Evolutionary conservation across 2,113 vertebrate species (phyloP), one percentile per base, ranked within the genome.

Genomic region (Siniperca chuatsi): DNA sequence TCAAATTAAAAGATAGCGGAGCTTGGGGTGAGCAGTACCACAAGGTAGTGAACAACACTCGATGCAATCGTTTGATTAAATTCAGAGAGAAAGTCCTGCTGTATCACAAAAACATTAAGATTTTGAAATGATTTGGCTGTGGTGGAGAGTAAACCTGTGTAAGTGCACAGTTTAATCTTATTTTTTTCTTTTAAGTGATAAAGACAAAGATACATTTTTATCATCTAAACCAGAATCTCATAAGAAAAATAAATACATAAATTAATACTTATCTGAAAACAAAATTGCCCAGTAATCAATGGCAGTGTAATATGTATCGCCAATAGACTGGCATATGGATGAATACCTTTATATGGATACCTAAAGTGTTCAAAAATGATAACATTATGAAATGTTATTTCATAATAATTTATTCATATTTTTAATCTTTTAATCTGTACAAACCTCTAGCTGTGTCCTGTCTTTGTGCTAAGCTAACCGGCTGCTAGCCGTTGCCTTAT

Each of bases 1-100:
- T 87, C 68, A 91, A 82, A 83, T 71, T 82, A 85, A 90, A 40
- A 84, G 37, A 9, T 9, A 9, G 9, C n/a, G 8, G n/a, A 0
- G 4, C 16, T 8, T 6, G 3, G 4, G n/a, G 5, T 25, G 40
- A 50, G 35, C 16, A 6, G 4, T 25, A 44, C 15, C 23, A 42
- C 33, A 54, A 44, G 7, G 10, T 6, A 6, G 33, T 15, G 13
- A 40, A 66, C 52, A n/a, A 25, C 4, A 7, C 3, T 8, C 8
- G 10, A 20, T 29, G n/a, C 29, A 35, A 12, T 12, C 1, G n/a
- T 12, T 50, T 37, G 35, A 37, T 37, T 37, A 6, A 37, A 37
- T 37, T 37, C 35, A 37, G 21, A 44, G 25, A 37, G 6, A 25
- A 29, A 40, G 46, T 25, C 15, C n/a, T n/a, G 58, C 18, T 64